A percentile compares a stretch with the other conserved stretches of the same genome.
Evolutionary conservation across 2,888 invertebrate genomes (phyloP).

Genomic region (Branchellion lobata): DNA sequence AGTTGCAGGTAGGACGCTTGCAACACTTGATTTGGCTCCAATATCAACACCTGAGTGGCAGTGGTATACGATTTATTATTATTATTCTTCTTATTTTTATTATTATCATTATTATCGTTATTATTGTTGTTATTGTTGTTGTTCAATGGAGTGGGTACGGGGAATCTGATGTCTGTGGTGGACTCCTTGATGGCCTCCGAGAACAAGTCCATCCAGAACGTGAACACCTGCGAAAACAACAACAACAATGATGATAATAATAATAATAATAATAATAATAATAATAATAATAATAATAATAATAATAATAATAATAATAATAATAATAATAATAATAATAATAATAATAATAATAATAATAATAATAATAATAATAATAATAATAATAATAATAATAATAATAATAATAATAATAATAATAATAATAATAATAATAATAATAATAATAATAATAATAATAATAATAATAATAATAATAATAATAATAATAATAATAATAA

Average conservation of each 20-base stretch:
- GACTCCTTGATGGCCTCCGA: constrained; percentile 84
- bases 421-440: too few relatives aligned
- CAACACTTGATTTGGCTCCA: constrained; percentile 86
- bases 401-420: too few relatives aligned
- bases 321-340: not conserved
- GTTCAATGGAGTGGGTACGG: constrained; percentile 72
- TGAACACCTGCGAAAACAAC: constrained; percentile 71
- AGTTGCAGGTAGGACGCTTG: constrained; percentile 92
- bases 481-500: too few relatives aligned
- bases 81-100: not conserved
- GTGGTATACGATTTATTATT: constrained; percentile 32
- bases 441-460: too few relatives aligned
- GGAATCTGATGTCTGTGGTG: constrained; percentile 82
- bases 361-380: not conserved
- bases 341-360: not conserved
- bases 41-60: constrained; percentile 65
- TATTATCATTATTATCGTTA: not conserved
- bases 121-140: constrained; percentile 3
- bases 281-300: not conserved
- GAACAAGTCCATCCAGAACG: constrained; percentile 98
- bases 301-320: constrained; percentile 5
- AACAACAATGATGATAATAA: not conserved
- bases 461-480: too few relatives aligned
- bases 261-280: constrained; percentile 15
- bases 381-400: too few relatives aligned